Evolutionary conservation across 92 coral and sea anemone genomes (phyloP).

Genomic region (Hydrozoanthus gracilis): DNA sequence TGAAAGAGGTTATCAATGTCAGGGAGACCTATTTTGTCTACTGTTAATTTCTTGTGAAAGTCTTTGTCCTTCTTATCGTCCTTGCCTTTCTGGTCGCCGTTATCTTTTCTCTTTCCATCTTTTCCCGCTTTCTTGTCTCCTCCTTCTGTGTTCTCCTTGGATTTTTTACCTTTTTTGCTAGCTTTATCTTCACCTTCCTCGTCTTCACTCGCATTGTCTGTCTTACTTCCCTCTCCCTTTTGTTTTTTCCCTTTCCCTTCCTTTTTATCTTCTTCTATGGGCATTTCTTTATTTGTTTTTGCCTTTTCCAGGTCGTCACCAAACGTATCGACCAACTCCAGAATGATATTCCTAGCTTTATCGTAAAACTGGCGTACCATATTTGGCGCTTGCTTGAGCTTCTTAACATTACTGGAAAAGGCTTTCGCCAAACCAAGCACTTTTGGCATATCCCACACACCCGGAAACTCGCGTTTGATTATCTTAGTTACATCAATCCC

Average conservation of each 20-base stretch:
- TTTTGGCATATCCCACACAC: slow-evolving; percentile 68
- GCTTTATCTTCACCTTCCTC: slow-evolving; percentile 12
- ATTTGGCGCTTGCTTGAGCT: slow-evolving; percentile 68
- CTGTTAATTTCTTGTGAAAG: slow-evolving; percentile 70
- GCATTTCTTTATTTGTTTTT: slow-evolving; percentile 52
- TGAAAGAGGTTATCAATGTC: slow-evolving; percentile 78
- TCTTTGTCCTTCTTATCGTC: slow-evolving; percentile 62
- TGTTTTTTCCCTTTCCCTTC: slow-evolving; percentile 1
- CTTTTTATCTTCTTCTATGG: slow-evolving; percentile 38
- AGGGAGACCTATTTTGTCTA: slow-evolving; percentile 67
- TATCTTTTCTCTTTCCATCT: slow-evolving; percentile 14
- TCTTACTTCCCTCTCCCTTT: background rate
- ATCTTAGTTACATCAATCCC: slow-evolving; percentile 55
- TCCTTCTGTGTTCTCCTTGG: background rate
- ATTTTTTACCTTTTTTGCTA: slow-evolving; percentile 9
- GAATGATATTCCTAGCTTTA: slow-evolving; percentile 58
- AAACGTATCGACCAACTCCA: slow-evolving; percentile 63
- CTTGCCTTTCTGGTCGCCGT: background rate
- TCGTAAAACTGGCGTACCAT: slow-evolving; percentile 80
- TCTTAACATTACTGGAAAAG: slow-evolving; percentile 62
- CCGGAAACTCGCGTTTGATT: slow-evolving; percentile 58
- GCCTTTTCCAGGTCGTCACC: slow-evolving; percentile 63
- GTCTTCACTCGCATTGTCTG: background rate
- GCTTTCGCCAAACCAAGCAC: slow-evolving; percentile 59
- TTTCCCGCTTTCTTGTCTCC: background rate